These are phyloP conservation scores for Eupithecia insigniata DNA, from an alignment of 2,888 invertebrate genomes.

Conservation along the genomic window DNA sequence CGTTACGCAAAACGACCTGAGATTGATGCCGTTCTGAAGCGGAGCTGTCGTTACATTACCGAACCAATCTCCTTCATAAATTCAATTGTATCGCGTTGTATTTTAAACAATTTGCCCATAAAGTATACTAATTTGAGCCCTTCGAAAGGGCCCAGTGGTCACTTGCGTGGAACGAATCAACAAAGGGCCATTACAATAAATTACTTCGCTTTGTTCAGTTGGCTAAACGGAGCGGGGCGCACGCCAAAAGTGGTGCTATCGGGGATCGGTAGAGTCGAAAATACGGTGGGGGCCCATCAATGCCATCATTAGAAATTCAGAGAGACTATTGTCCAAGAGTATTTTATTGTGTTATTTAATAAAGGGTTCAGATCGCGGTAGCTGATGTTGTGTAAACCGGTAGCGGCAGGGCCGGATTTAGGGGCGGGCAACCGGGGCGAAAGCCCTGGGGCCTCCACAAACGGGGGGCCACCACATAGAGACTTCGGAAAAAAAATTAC, in stretches of 20 bases:
- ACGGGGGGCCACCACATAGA: no score
- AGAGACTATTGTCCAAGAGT: slow-evolving; percentile 36
- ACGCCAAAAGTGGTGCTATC: slow-evolving; percentile 18
- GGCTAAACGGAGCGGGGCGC: slow-evolving; percentile 29
- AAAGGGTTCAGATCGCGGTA: slow-evolving; percentile 28
- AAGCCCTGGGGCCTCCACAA: no score
- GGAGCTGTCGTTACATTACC: slow-evolving; percentile 25
- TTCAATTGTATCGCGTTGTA: slow-evolving; percentile 37
- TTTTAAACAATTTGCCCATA: slow-evolving; percentile 43
- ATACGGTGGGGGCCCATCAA: slow-evolving; percentile 8
- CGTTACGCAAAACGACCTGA: no score
- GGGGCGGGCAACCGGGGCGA: no score
- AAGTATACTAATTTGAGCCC: slow-evolving; percentile 58
- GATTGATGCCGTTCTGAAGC: not conserved
- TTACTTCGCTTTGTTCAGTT: slow-evolving; percentile 48
- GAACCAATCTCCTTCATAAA: slow-evolving; percentile 30
- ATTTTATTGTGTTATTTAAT: slow-evolving; percentile 39
- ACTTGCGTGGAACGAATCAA: slow-evolving; percentile 52
- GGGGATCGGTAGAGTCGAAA: slow-evolving; percentile 25
- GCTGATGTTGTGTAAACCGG: not conserved
- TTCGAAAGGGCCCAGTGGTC: slow-evolving; percentile 45
- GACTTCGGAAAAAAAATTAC: no score
- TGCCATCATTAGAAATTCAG: slow-evolving; percentile 38
- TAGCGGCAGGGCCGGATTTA: not conserved
- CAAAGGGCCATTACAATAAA: slow-evolving; percentile 57